A percentile compares a stretch with the other conserved stretches of the same genome.
These are phyloP conservation scores for Melanostoma mellinum DNA, from an alignment of 2,888 invertebrate species.

Conservation along the genomic window DNA sequence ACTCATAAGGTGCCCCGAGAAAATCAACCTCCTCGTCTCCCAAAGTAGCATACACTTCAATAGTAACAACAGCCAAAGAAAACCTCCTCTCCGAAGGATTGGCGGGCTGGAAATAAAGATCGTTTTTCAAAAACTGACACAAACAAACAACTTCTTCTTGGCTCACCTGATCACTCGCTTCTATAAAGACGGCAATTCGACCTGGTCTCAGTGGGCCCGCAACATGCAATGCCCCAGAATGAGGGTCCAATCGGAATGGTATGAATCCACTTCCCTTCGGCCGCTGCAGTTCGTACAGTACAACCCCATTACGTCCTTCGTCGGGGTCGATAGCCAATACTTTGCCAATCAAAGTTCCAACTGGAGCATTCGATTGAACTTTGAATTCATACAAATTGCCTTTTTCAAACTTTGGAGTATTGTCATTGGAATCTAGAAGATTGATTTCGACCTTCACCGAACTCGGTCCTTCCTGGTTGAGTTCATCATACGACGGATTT, in stretches of 20 bases:
- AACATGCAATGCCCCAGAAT: constrained; percentile 87
- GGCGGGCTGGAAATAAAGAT: constrained; percentile 83
- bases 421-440: constrained; percentile 94
- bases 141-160: too few relatives aligned
- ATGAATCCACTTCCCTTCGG: constrained; percentile 86
- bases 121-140: too few relatives aligned
- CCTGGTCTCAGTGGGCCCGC: constrained; percentile 86
- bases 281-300: constrained; percentile 88
- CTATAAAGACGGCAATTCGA: constrained; percentile 91
- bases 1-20: constrained; percentile 92
- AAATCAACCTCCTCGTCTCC: constrained; percentile 87
- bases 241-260: constrained; percentile 88
- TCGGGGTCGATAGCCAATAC: constrained; percentile 93
- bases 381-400: constrained; percentile 92
- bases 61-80: constrained; percentile 92
- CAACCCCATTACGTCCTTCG: constrained; percentile 86
- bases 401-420: constrained; percentile 92
- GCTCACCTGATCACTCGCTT: constrained; percentile 87
- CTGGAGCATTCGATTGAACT: constrained; percentile 86
- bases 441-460: constrained; percentile 91
- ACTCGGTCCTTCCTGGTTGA: constrained; percentile 80
- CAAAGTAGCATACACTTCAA: constrained; percentile 86
- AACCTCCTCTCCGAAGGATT: constrained; percentile 92
- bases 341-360: constrained; percentile 89
- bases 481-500: constrained; percentile 83